A percentile compares a stretch with the other conserved stretches of the same genome.
Conservation (phyloP, 2,888 invertebrate genomes). For the Brenthis daphne region DNA sequence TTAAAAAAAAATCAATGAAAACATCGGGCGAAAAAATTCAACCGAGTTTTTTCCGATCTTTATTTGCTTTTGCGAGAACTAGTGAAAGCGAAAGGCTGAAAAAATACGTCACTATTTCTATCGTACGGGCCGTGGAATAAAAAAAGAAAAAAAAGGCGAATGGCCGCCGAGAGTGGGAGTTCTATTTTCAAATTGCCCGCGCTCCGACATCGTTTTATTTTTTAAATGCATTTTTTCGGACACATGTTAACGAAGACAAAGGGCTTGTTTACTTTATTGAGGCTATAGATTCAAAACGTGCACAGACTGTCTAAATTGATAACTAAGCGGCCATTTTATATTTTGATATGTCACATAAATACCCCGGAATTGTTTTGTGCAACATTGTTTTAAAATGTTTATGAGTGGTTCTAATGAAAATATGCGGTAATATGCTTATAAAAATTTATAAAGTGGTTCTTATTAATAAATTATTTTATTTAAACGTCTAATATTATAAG, state of each 20-base stretch:
- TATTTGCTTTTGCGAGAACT: constrained; percentile 77
- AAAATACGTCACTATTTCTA: constrained; percentile 79
- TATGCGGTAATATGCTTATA: too few relatives aligned
- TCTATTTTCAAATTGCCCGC: constrained; percentile 72
- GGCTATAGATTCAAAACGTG: constrained; percentile 16
- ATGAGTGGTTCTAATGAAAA: neutral
- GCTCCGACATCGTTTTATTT: constrained; percentile 54
- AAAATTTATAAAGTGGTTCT: too few relatives aligned
- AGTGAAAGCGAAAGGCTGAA: constrained; percentile 69
- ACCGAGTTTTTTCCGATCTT: constrained; percentile 71
- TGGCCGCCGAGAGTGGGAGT: constrained; percentile 69
- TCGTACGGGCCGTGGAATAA: constrained; percentile 67
- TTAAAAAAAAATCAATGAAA: constrained; percentile 64
- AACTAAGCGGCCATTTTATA: constrained; percentile 17
- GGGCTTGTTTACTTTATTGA: constrained; percentile 19
- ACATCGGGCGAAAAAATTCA: constrained; percentile 61
- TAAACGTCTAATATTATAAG: too few relatives aligned
- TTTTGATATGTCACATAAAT: constrained; percentile 1
- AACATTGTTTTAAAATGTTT: neutral
- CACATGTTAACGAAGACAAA: constrained; percentile 48
- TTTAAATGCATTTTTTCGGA: constrained; percentile 52
- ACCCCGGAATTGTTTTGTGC: neutral
- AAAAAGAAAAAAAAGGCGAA: constrained; percentile 61
- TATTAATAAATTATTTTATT: too few relatives aligned
- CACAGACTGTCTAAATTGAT: constrained; percentile 11